Conservation (phyloP, 2,797 vertebrate genomes). For the Poeciliopsis turneri region DNA sequence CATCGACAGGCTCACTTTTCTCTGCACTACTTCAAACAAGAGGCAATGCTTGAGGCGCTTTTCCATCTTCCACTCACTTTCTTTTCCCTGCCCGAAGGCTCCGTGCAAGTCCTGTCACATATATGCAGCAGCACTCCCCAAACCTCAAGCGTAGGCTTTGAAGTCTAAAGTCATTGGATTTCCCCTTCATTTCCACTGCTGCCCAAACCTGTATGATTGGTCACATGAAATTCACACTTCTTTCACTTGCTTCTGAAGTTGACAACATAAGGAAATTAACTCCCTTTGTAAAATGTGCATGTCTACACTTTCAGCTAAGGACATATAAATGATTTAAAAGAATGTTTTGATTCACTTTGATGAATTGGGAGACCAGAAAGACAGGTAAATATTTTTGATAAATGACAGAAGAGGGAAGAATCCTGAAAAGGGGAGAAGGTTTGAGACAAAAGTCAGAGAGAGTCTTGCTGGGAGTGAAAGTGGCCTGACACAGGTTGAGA, state of each 20-base stretch:
- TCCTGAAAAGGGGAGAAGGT: conserved; percentile 15
- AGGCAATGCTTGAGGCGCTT: conserved; percentile 2
- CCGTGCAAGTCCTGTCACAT: not conserved
- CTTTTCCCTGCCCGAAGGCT: not conserved
- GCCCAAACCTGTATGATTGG: conserved; percentile 6
- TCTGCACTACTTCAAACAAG: conserved; percentile 4
- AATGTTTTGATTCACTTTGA: not conserved
- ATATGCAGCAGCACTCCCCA: not conserved
- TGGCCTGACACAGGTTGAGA: conserved; percentile 26
- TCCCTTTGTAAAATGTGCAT: not conserved
- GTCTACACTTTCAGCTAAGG: not conserved
- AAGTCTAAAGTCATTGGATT: not conserved
- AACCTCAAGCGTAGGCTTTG: not conserved
- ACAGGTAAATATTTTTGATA: not conserved
- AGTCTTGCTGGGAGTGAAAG: conserved; percentile 30
- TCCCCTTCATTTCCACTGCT: not conserved
- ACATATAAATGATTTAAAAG: not conserved
- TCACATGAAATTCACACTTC: not conserved
- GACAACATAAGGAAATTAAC: not conserved
- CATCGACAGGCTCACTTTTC: not conserved
- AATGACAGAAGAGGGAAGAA: conserved; percentile 5
- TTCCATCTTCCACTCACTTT: conserved; percentile 14
- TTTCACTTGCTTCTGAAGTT: not conserved
- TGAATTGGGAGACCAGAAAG: not conserved
- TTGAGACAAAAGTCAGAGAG: conserved; percentile 2